These are phyloP conservation scores for Magallana angulata DNA, from an alignment of 1,140 invertebrate species.

Conservation along the genomic window DNA sequence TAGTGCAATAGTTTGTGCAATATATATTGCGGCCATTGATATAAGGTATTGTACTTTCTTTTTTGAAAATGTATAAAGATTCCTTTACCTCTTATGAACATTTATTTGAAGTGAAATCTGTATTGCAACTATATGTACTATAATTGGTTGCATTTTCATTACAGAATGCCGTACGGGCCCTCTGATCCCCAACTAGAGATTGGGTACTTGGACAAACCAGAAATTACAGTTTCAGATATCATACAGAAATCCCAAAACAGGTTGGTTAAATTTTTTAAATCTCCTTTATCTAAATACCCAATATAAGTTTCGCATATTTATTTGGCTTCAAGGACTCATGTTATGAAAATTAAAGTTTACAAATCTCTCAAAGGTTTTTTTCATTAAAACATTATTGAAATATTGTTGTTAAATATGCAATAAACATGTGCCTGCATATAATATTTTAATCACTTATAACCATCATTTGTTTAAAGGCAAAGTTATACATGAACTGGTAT, in stretches of 20 bases:
- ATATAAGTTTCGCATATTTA: too few species aligned
- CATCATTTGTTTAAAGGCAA: too few species aligned
- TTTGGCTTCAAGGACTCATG: too few species aligned
- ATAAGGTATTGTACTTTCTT: conserved; percentile 47
- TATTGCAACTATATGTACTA: too few species aligned
- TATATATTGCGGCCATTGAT: conserved; percentile 63
- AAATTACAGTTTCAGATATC: conserved; percentile 60
- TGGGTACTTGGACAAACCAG: conserved; percentile 58
- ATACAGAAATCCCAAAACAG: conserved; percentile 58
- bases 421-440: too few species aligned
- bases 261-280: conserved; percentile 33
- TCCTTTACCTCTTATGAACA: not conserved
- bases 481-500: too few species aligned
- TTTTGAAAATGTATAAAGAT: not conserved
- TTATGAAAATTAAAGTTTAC: too few species aligned
- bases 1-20: conserved; percentile 57
- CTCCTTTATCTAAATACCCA: too few species aligned
- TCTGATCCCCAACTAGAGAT: conserved; percentile 65
- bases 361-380: too few species aligned
- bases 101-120: not conserved
- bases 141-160: not conserved
- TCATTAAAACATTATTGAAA: too few species aligned
- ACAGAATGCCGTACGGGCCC: conserved; percentile 68
- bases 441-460: too few species aligned
- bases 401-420: too few species aligned